A percentile compares a stretch with the other conserved stretches of the same genome.
These are phyloP conservation scores for Leptestheria dahalacensis DNA, from an alignment of 1,140 invertebrate species.

Conservation along the genomic window DNA sequence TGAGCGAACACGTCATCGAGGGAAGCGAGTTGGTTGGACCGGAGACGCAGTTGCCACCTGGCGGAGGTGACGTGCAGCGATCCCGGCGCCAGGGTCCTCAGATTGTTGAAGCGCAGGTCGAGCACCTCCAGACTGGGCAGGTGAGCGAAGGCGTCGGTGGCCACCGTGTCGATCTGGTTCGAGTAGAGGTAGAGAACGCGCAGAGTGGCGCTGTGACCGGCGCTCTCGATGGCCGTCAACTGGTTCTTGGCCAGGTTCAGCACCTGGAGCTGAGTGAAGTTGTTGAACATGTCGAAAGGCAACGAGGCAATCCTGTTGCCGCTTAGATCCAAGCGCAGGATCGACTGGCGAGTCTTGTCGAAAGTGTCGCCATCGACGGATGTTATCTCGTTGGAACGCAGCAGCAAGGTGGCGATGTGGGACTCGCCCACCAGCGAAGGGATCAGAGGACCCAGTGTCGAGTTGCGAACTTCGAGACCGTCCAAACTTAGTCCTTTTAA, in stretches of 20 bases:
- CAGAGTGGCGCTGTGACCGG: slow-evolving; percentile 34
- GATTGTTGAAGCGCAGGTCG: slow-evolving; percentile 16
- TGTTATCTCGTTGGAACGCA: slow-evolving; percentile 74
- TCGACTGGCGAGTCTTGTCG: slow-evolving; percentile 46
- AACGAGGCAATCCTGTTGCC: slow-evolving; percentile 20
- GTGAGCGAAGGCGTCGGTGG: slow-evolving; percentile 63
- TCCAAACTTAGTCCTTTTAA: slow-evolving; percentile 3
- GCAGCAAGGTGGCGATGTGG: slow-evolving; percentile 40
- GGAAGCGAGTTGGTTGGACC: slow-evolving; percentile 11
- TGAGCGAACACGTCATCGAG: slow-evolving; percentile 11
- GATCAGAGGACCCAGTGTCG: slow-evolving; percentile 6
- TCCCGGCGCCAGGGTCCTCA: slow-evolving; percentile 4
- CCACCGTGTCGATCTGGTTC: slow-evolving; percentile 61
- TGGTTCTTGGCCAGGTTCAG: slow-evolving; percentile 16
- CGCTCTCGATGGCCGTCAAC: slow-evolving; percentile 10
- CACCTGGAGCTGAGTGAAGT: slow-evolving; percentile 15
- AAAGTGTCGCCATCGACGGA: slow-evolving; percentile 61
- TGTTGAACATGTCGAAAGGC: slow-evolving; percentile 22
- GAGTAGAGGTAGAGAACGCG: slow-evolving; percentile 76
- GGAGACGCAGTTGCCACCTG: slow-evolving; percentile 14
- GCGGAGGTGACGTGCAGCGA: slow-evolving; percentile 3
- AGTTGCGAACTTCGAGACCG: slow-evolving; percentile 12
- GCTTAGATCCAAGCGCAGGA: slow-evolving; percentile 23
- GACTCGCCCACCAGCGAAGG: not conserved
- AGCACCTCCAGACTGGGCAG: slow-evolving; percentile 41